phyloP scores from a whole-genome alignment of 2,113 vertebrate species.

The Trematomus loennbergii region DNA sequence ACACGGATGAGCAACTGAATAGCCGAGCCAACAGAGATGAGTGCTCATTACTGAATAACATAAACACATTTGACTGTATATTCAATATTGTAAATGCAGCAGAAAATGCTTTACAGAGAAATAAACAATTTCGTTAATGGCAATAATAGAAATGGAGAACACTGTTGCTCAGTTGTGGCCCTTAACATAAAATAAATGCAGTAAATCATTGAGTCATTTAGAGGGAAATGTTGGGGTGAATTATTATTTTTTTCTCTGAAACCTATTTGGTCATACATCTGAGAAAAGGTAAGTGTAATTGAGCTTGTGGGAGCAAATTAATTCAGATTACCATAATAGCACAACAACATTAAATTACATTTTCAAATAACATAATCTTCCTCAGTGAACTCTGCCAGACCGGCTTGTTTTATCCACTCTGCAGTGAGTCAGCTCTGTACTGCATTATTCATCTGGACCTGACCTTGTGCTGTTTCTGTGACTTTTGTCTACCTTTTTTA shows the following conservation, averaged over 20 bases:
- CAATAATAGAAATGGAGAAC: background rate
- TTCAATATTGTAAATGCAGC: background rate
- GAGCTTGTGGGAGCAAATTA: constrained; percentile 36
- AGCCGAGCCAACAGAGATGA: background rate
- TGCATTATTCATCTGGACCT: constrained; percentile 53
- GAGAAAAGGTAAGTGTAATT: constrained; percentile 20
- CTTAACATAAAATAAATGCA: constrained; percentile 36
- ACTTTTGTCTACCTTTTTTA: constrained; percentile 16
- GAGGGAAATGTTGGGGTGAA: background rate
- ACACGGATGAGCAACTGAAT: background rate
- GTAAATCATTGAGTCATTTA: constrained; percentile 39
- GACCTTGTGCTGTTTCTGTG: constrained; percentile 21
- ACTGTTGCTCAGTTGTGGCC: background rate
- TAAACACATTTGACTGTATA: constrained; percentile 8
- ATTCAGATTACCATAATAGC: constrained; percentile 34
- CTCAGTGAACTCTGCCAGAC: constrained; percentile 38
- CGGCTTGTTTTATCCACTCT: constrained; percentile 51
- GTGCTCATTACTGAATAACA: background rate
- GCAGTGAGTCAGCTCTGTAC: constrained; percentile 64
- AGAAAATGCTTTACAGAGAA: background rate
- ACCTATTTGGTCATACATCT: constrained; percentile 11
- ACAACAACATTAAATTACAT: constrained; percentile 34
- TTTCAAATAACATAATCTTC: constrained; percentile 32
- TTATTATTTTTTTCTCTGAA: constrained; percentile 8
- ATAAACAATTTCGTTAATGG: constrained; percentile 25